A percentile compares a stretch with the other conserved stretches of the same genome.
Evolutionary conservation across 2,113 vertebrate genomes (phyloP).

Genomic region (Micromys minutus): DNA sequence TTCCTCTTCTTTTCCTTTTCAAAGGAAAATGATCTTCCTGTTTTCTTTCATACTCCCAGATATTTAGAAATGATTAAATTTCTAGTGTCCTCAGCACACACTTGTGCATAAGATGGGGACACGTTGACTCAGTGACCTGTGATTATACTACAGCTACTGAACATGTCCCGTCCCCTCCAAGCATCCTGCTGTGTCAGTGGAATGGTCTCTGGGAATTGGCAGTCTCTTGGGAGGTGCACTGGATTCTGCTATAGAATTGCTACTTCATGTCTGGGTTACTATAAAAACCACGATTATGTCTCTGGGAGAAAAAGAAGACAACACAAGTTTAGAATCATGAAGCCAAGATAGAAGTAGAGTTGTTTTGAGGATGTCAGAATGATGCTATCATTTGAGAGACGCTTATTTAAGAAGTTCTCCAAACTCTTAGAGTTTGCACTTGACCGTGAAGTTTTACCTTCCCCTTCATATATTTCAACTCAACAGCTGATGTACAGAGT

Average conservation of each 20-base stretch:
- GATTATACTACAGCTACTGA: background rate
- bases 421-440: background rate
- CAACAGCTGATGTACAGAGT: background rate
- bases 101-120: conserved; percentile 9
- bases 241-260: background rate
- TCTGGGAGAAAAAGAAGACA: background rate
- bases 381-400: background rate
- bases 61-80: background rate
- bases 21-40: background rate
- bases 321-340: background rate
- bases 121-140: background rate
- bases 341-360: background rate
- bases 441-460: background rate
- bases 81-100: background rate
- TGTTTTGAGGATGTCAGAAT: no score
- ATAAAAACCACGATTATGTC: background rate
- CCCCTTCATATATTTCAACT: background rate
- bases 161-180: background rate
- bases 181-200: background rate
- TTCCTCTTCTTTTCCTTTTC: background rate
- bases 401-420: background rate
- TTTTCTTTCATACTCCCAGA: background rate
- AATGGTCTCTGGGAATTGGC: background rate
- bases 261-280: background rate
- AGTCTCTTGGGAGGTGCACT: background rate